Conservation (phyloP, 2,797 vertebrate species). For the Alauda arvensis region DNA sequence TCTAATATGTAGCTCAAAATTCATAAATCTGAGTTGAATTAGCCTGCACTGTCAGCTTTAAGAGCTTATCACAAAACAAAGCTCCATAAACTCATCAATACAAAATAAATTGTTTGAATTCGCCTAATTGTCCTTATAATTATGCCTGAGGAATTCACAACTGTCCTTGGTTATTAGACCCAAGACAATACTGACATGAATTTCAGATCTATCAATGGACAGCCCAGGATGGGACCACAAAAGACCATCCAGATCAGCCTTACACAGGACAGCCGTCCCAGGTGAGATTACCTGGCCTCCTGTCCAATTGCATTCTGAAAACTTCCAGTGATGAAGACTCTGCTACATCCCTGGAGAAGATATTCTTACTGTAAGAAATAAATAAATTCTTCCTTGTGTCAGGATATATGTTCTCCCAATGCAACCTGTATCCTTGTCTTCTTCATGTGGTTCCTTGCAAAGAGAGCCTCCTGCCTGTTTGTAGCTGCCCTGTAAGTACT, state of each 20-base stretch:
- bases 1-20: neutral
- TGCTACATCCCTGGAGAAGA: neutral
- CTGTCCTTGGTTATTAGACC: neutral
- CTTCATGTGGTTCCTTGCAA: neutral
- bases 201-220: neutral
- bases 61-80: neutral
- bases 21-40: neutral
- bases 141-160: neutral
- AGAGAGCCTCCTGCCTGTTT: neutral
- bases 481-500: neutral
- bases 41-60: neutral
- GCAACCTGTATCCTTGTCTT: neutral
- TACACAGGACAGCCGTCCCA: neutral
- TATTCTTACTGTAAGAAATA: neutral
- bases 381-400: neutral
- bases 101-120: neutral
- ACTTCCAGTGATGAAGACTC: neutral
- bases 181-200: neutral
- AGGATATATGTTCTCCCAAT: neutral
- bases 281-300: neutral
- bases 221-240: neutral
- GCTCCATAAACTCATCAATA: neutral
- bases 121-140: neutral
- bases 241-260: neutral
- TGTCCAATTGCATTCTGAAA: neutral